Conservation (phyloP, 2,113 vertebrate genomes). For the Stomatorhinus ivindoensis region DNA sequence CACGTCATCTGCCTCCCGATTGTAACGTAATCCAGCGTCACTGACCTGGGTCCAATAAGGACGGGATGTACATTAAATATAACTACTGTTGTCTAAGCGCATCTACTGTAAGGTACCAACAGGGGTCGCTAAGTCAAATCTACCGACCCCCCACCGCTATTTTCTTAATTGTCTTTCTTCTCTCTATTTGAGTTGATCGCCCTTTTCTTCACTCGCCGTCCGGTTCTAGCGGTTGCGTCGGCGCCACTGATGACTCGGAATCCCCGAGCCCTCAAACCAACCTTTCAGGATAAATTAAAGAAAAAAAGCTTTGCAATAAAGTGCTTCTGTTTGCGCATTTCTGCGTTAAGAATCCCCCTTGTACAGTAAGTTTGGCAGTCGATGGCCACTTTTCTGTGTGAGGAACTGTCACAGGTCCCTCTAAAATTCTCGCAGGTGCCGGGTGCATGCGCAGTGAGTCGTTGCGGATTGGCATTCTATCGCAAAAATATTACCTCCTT, state of each 20-base stretch:
- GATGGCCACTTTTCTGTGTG: neutral
- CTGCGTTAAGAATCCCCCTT: neutral
- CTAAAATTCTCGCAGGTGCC: neutral
- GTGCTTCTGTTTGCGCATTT: neutral
- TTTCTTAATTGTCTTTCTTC: slow-evolving; percentile 8
- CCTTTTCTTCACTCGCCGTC: neutral
- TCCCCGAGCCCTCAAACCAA: neutral
- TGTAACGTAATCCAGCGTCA: neutral
- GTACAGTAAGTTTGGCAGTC: neutral
- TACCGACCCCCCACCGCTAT: neutral
- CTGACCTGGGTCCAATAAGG: neutral
- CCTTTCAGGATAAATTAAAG: neutral
- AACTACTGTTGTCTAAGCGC: neutral
- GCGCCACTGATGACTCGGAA: neutral
- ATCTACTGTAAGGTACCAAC: neutral
- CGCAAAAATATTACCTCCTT: neutral
- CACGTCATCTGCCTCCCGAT: neutral
- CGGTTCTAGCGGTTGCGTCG: neutral
- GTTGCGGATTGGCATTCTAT: neutral
- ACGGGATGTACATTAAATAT: neutral
- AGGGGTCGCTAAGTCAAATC: neutral
- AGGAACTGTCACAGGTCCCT: neutral
- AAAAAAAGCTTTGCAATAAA: neutral
- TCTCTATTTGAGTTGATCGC: neutral
- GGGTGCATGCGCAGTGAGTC: neutral